These are phyloP conservation scores for Perizoma flavofasciatum DNA, from an alignment of 2,888 invertebrate species.

Conservation along the genomic window DNA sequence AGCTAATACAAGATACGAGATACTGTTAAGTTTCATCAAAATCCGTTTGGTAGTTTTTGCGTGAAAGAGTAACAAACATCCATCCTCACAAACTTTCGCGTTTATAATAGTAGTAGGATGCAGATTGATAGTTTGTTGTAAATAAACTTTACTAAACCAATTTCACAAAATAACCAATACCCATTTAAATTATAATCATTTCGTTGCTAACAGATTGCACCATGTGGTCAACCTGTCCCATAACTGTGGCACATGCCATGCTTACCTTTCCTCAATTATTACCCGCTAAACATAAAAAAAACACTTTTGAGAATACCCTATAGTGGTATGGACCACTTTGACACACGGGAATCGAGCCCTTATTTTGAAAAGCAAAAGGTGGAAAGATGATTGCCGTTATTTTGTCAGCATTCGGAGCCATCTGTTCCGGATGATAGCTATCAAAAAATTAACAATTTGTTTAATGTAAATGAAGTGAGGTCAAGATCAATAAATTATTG, in stretches of 20 bases:
- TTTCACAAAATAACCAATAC: constrained; percentile 13
- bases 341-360: constrained; percentile 33
- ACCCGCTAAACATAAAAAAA: constrained; percentile 68
- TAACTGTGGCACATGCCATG: constrained; percentile 81
- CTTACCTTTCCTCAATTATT: constrained; percentile 73
- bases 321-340: too few relatives aligned
- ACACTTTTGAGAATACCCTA: constrained; percentile 54
- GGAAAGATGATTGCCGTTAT: constrained; percentile 33
- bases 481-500: constrained; percentile 79
- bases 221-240: constrained; percentile 83
- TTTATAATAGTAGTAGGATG: too few relatives aligned
- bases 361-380: constrained; percentile 30
- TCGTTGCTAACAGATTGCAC: constrained; percentile 70
- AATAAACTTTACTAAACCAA: constrained; percentile 10
- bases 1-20: too few relatives aligned
- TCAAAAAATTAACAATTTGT: constrained; percentile 84
- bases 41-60: too few relatives aligned
- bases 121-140: background rate
- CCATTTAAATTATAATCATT: constrained; percentile 67
- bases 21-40: too few relatives aligned
- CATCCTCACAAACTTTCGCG: too few relatives aligned
- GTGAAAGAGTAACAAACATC: too few relatives aligned
- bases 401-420: constrained; percentile 54
- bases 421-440: constrained; percentile 82
- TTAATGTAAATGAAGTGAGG: constrained; percentile 82